Base-by-base conservation (phyloP, 2,888 invertebrate genomes). In the Tuberolachnus salignus region DNA sequence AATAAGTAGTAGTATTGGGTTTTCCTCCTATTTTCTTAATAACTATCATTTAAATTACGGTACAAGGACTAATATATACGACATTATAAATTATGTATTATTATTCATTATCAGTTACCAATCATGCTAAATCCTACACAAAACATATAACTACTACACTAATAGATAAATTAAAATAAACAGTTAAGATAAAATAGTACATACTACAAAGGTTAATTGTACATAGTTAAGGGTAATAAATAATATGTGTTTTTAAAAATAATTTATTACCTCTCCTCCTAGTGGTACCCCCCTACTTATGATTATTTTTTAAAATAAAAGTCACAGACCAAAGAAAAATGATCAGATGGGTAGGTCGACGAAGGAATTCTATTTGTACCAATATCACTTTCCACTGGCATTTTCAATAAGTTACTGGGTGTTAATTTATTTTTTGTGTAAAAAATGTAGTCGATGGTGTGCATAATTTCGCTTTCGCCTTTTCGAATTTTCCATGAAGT, bases 401-500 rank as follows among this genome's bases (percentile, higher is more conserved):
- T 88, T 73, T 88, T 86, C 46, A 91, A 84, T 4, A 90, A 85
- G 3, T 87, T 86, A 16, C 87, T 86, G 1, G 91, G 88, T 82
- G 87, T 87, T 55, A 92, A 86, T 51, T 86, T 86, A 80, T 88
- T 86, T 81, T 87, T 87, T 4, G 89, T 88, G 84, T 90, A 90
- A 85, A 92, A 92, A 10, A 92, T 88, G 85, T 93, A 93, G 85
- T 93, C 93, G 80, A 92, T 90, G 6, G 92, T 92, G 83, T 91
- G 91, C 82, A 91, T 91, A 59, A 89, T 87, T 85, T 92, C 92
- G 9, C 90, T 90, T 82, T 91, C 90, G 9, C 69, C 67, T 80
- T 90, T 91, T 0, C 92, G 87, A 46, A 88, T 86, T 84, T 92
- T 92, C 92, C 92, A 92, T 0, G 92, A 92, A 0, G 92, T 93